A percentile compares a stretch with the other conserved stretches of the same genome.
phyloP scores from a whole-genome alignment of 1,140 invertebrate genomes.

The Saccostrea glomerata region DNA sequence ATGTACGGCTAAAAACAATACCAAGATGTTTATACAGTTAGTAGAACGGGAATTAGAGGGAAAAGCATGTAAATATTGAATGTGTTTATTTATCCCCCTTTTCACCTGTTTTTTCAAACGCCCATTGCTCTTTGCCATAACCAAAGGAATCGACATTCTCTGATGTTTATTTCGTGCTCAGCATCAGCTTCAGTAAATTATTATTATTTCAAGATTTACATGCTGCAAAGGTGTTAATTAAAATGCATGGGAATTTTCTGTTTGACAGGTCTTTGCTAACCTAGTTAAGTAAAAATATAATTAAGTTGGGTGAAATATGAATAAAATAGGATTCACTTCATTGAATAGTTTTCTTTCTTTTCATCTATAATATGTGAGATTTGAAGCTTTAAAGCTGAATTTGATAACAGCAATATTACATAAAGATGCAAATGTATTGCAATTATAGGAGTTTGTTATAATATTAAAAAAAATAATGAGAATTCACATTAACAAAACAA shows the following conservation, averaged over 20 bases:
- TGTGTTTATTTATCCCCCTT: not conserved
- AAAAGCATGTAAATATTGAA: not conserved
- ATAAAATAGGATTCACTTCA: too few relatives aligned
- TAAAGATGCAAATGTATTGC: too few relatives aligned
- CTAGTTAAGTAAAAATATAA: too few relatives aligned
- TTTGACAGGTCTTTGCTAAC: not conserved
- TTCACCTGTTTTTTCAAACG: not conserved
- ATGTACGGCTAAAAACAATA: not conserved
- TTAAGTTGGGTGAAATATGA: too few relatives aligned
- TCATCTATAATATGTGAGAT: too few relatives aligned
- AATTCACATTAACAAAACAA: too few relatives aligned
- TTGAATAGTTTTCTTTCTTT: too few relatives aligned
- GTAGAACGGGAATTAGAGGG: not conserved
- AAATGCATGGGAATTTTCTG: not conserved
- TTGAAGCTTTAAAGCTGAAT: too few relatives aligned
- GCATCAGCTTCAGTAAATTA: not conserved
- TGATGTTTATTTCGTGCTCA: not conserved
- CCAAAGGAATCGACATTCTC: not conserved
- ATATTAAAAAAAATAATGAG: too few relatives aligned
- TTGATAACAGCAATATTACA: too few relatives aligned
- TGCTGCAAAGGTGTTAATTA: not conserved
- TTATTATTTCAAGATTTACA: not conserved
- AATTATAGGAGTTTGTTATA: too few relatives aligned
- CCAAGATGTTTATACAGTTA: not conserved
- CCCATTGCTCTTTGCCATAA: not conserved